Evolutionary conservation across 1,140 invertebrate species (phyloP), one percentile per base, ranked within the genome.

Genomic region (Grapholita molesta): DNA sequence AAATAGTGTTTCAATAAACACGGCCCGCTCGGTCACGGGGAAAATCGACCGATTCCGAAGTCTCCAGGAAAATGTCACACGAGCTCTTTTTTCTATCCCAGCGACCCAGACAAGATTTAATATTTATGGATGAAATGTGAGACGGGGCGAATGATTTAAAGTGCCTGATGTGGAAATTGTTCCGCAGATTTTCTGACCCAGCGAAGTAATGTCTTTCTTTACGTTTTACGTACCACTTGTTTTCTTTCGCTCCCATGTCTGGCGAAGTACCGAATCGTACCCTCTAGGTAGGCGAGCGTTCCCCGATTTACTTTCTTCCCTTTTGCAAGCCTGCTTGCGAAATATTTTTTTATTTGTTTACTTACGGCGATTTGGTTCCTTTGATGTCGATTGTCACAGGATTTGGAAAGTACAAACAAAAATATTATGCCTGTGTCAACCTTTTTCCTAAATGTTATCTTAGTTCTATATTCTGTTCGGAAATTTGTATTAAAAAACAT

Each of bases 51-150:
- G 83, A 91, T 88, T 89, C 83, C 80, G 77, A 76, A 75, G 84
- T 88, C 89, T 87, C 81, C 71, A 81, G 76, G 79, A 74, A 88
- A 89, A 89, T 82, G 87, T 85, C 83, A 88, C 76, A 79, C 78
- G 80, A 88, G 85, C 89, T 84, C 86, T 78, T 76, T 85, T 90
- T 88, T 90, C 85, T 84, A 82, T 86, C 76, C 77, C 77, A 79
- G 68, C 77, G 80, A 79, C 83, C 83, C 72, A 83, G 79, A 74
- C 84, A 82, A 85, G 79, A 88, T 89, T 91, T 91, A 90, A 91
- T 91, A 91, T 91, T 91, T 90, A 91, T 90, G 85, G 88, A 85
- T 85, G 85, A 87, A 91, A 89, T 90, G 86, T 91, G 83, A 89
- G 80, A 82, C 86, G 78, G 79, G 82, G 85, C 86, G 82, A 67